Conservation (phyloP, 2,113 vertebrate species). For the Gorsachius goisagi region DNA sequence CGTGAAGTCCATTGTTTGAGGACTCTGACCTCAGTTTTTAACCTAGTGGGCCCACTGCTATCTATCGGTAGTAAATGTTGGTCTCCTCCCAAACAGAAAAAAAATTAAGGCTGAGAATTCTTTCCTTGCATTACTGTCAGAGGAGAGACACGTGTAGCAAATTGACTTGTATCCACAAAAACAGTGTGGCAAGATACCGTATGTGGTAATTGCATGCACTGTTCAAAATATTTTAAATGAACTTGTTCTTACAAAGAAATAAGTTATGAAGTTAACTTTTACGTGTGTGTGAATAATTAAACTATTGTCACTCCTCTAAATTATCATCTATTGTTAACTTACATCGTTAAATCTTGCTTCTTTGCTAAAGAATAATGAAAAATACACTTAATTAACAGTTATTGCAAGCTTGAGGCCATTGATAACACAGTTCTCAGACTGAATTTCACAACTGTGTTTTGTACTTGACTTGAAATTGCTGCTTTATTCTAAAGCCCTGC, state of each 20-base stretch:
- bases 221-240: slow-evolving; percentile 82
- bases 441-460: slow-evolving; percentile 77
- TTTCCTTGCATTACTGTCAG: background rate
- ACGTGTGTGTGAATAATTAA: slow-evolving; percentile 82
- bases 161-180: slow-evolving; percentile 68
- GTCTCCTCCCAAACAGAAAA: background rate
- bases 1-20: background rate
- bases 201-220: slow-evolving; percentile 66
- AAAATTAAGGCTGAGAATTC: background rate
- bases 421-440: slow-evolving; percentile 76
- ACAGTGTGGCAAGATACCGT: slow-evolving; percentile 46
- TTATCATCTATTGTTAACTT: slow-evolving; percentile 84
- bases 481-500: slow-evolving; percentile 48
- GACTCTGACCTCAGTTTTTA: background rate
- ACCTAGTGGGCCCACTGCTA: background rate
- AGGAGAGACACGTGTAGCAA: slow-evolving; percentile 40
- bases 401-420: slow-evolving; percentile 78
- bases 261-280: slow-evolving; percentile 83
- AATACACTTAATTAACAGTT: slow-evolving; percentile 84
- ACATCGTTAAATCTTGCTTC: slow-evolving; percentile 82
- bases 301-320: slow-evolving; percentile 83
- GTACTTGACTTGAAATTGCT: slow-evolving; percentile 60
- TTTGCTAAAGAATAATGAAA: slow-evolving; percentile 83
- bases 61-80: background rate
- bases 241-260: slow-evolving; percentile 75